Evolutionary conservation across 2,797 vertebrate genomes (phyloP), one percentile per base, ranked within the genome.

Genomic region (Pangasius sanitwongsei): DNA sequence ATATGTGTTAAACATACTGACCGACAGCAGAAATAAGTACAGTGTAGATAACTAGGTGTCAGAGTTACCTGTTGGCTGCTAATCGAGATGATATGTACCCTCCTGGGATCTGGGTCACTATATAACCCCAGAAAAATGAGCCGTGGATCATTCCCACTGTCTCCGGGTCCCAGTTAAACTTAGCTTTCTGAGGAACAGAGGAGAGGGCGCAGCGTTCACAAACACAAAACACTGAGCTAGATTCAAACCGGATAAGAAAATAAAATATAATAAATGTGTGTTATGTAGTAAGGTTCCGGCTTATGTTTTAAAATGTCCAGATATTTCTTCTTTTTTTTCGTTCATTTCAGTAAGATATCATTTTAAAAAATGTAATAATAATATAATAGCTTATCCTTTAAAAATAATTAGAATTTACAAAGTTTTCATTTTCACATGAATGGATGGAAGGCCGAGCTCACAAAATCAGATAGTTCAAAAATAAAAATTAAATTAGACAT

Each of bases 121-220:
- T 99, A 94, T 99, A 99, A 0, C 98, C 98, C 98, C 98, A 99
- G 95, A 99, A 99, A 95, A 99, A 99, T 0, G 98, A 99, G 31
- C 98, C 98, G 61, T 99, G 98, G 92, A 99, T 99, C 97, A 99
- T 95, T 41, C 98, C 98, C 4, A 99, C 98, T 0, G 97, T 98
- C 93, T 99, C 98, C 0, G 98, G 98, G 89, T 99, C 98, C 98
- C 98, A 99, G 89, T 98, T 98, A 95, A 99, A 99, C 93, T 98
- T 98, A 90, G 98, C 98, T 98, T 99, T 98, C 98, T 99, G 93
- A 50, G 3, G 69, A 77, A 86, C 25, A 86, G 28, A 83, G 15
- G 59, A 81, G 2, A 82, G 37, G 31, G 9, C 6, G 25, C 31
- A 59, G 31, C 53, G 15, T 59, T 81, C 55, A 59, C 28, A 81